Conservation (phyloP, 2,888 invertebrate genomes). For the Timema cristinae region DNA sequence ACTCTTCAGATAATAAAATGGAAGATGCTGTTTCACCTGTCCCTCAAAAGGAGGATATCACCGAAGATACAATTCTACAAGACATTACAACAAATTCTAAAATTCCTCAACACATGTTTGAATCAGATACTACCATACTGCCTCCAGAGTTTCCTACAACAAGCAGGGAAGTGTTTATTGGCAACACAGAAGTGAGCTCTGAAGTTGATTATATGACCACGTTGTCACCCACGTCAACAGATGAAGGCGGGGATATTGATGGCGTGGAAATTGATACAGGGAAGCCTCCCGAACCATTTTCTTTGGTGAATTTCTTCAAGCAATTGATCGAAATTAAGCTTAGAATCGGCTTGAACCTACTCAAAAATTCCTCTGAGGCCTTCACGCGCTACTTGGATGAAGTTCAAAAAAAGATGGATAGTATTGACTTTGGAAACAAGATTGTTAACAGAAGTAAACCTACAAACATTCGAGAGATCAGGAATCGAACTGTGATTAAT, state of each 20-base stretch:
- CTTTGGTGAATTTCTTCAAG: slow-evolving; percentile 57
- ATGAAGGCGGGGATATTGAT: slow-evolving; percentile 47
- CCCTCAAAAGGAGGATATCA: too few relatives aligned
- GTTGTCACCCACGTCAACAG: neutral
- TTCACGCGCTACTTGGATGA: slow-evolving; percentile 61
- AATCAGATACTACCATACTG: too few relatives aligned
- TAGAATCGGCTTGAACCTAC: slow-evolving; percentile 60
- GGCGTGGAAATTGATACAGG: slow-evolving; percentile 49
- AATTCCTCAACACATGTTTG: too few relatives aligned
- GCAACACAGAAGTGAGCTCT: too few relatives aligned
- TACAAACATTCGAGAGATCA: slow-evolving; percentile 10
- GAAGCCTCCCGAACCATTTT: slow-evolving; percentile 34
- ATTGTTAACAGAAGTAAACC: too few relatives aligned
- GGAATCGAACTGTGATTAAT: neutral
- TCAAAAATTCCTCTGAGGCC: slow-evolving; percentile 64
- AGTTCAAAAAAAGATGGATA: slow-evolving; percentile 40
- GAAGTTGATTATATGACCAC: too few relatives aligned
- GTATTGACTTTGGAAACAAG: too few relatives aligned
- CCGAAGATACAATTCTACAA: neutral
- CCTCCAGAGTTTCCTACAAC: too few relatives aligned
- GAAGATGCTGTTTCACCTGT: too few relatives aligned
- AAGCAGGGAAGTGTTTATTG: too few relatives aligned
- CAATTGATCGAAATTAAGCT: slow-evolving; percentile 65
- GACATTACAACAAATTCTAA: slow-evolving; percentile 4
- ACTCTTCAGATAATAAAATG: too few relatives aligned